Conservation (phyloP, 2,113 vertebrate species). For the Oreotrochilus melanogaster region DNA sequence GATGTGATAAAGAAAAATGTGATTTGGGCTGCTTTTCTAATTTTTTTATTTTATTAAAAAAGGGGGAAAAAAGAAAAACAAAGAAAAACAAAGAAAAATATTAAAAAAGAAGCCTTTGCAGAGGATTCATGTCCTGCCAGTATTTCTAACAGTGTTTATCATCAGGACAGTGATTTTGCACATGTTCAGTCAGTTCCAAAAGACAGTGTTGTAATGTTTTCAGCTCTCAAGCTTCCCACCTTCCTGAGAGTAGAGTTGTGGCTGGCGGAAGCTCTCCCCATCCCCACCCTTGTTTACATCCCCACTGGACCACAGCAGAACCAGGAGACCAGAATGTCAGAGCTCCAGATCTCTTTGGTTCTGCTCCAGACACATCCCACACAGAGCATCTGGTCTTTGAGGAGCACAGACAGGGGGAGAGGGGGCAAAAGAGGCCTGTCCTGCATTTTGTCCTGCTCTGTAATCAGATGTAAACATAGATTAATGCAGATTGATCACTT, state of each 20-base stretch:
- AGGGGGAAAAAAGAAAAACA: too few relatives aligned
- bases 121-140: conserved; percentile 66
- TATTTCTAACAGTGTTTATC: conserved; percentile 51
- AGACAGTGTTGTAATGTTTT: conserved; percentile 28
- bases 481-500: neutral
- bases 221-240: neutral
- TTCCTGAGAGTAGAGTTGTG: conserved; percentile 5
- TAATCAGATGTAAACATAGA: neutral
- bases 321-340: fast-evolving
- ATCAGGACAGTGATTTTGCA: conserved; percentile 56
- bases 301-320: fast-evolving
- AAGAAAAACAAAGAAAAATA: neutral
- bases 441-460: neutral
- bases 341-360: neutral
- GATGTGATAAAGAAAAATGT: conserved; percentile 65
- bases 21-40: conserved; percentile 49
- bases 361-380: neutral
- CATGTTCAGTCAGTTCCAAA: conserved; percentile 38
- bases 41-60: neutral
- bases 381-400: neutral
- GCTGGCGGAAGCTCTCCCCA: neutral
- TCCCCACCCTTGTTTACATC: conserved; percentile 23
- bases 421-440: neutral
- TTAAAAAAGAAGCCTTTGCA: neutral
- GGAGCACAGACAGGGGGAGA: neutral